Base-by-base conservation (phyloP, 23 tunicate genomes). In the Oikopleura albicans region DNA sequence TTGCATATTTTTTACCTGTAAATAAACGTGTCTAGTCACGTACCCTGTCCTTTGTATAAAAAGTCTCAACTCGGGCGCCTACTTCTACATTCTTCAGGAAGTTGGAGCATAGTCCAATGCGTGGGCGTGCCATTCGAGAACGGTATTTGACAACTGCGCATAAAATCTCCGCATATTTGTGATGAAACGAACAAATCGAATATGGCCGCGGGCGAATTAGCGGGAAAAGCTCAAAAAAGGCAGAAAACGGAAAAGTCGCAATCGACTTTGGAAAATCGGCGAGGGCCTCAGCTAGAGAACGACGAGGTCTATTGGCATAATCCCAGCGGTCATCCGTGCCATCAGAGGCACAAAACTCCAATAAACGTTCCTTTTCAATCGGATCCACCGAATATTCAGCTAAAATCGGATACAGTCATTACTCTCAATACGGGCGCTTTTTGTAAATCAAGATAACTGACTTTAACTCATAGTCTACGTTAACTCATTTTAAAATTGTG, bases 321-420 rank as follows among this genome's bases (percentile, higher is more conserved):
- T 76, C 83, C 83, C 91, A 90, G 83, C 99, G 84, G 66, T 95
- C 99, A 38, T 95, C 99, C 40, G 99, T 90, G 76, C 96, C 99
- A 84, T 95, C 96, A 57, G 92, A 88, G 35, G 91, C 75, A 31
- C 90, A 88, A 76, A 95, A 84, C 39, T 95, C 99, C 27, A 38
- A 49, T 41, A 95, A 39, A 83, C 91, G 91, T 36, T 90, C 91
- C 0, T 87, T 75, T 75, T 95, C 99, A 49, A 86, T 86, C 66
- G 89, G 91, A 57, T 95, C 96, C 27, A 57, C 29, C 36, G 94
- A 76, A 34, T 89, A 83, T 49, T 86, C 85, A 4, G 84, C 75
- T 39, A 90, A 40, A 56, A 90, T 39, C 66, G n/a, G n/a, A n/a
- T n/a, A n/a, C n/a, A n/a, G n/a, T n/a, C n/a, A n/a, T n/a, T n/a